Conservation (phyloP, 2,888 invertebrate species). For the Blomia tropicalis region DNA sequence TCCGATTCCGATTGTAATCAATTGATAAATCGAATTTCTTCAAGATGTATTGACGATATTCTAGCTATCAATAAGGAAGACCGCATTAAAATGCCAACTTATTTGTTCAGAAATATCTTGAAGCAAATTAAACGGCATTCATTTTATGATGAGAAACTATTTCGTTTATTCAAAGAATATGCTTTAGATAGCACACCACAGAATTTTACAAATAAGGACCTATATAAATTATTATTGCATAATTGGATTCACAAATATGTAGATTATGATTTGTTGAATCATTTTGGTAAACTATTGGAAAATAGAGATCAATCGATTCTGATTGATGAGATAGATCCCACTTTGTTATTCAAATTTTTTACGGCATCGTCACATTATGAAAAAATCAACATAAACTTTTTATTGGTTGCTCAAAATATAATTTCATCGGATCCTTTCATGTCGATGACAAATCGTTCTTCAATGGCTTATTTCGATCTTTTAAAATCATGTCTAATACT, state of each 20-base stretch:
- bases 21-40: background rate
- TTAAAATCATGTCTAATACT: background rate
- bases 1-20: background rate
- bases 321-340: background rate
- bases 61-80: background rate
- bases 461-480: slow-evolving; percentile 4
- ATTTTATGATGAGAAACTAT: background rate
- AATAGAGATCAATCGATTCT: background rate
- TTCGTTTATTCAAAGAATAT: background rate
- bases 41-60: background rate
- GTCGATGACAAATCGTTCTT: background rate
- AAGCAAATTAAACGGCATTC: background rate
- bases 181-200: background rate
- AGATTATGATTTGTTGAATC: background rate
- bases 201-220: background rate
- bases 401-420: background rate
- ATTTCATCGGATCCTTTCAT: background rate
- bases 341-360: background rate
- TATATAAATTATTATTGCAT: background rate
- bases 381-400: background rate
- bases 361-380: background rate
- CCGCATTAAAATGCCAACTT: background rate
- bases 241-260: background rate
- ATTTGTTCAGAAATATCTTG: background rate
- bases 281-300: background rate